Percentiles rank a stretch among this genome's conserved stretches.
phyloP scores from a whole-genome alignment of 2,113 vertebrate genomes.

The Pluvialis apricaria region DNA sequence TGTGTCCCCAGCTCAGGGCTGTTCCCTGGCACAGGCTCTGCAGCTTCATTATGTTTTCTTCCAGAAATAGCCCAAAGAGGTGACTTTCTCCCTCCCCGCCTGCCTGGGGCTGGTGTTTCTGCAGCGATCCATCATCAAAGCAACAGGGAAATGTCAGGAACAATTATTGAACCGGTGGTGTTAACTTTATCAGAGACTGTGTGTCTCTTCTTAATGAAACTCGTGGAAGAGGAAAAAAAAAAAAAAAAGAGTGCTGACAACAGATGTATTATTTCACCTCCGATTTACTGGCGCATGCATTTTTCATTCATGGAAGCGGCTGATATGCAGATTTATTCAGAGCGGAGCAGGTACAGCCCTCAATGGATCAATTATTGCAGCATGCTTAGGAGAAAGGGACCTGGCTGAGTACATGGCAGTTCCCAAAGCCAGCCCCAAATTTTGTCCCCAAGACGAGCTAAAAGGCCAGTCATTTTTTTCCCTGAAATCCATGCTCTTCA shows the following conservation, averaged over 20 bases:
- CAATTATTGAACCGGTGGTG: constrained; percentile 7
- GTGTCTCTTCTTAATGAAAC: constrained; percentile 33
- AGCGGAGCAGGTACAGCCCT: background rate
- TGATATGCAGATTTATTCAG: background rate
- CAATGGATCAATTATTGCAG: background rate
- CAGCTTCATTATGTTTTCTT: background rate
- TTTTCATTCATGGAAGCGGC: constrained; percentile 8
- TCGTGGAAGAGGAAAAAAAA: background rate
- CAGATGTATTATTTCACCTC: constrained; percentile 7
- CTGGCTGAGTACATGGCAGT: background rate
- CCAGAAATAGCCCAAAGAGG: background rate
- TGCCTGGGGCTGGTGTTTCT: background rate
- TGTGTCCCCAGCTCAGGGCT: fast-evolving
- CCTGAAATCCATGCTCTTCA: fast-evolving
- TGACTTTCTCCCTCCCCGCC: background rate
- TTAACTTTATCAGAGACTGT: constrained; percentile 11
- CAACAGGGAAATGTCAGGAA: background rate
- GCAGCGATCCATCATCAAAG: background rate
- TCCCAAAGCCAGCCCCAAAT: background rate
- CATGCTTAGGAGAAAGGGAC: background rate
- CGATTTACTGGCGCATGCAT: background rate
- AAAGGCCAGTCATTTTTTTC: background rate
- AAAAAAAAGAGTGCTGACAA: constrained; percentile 4
- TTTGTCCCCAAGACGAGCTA: background rate
- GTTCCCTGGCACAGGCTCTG: background rate